Evolutionary conservation across 2,113 vertebrate species (phyloP), one percentile per base, ranked within the genome.

Genomic region (Cyprinus carpio): DNA sequence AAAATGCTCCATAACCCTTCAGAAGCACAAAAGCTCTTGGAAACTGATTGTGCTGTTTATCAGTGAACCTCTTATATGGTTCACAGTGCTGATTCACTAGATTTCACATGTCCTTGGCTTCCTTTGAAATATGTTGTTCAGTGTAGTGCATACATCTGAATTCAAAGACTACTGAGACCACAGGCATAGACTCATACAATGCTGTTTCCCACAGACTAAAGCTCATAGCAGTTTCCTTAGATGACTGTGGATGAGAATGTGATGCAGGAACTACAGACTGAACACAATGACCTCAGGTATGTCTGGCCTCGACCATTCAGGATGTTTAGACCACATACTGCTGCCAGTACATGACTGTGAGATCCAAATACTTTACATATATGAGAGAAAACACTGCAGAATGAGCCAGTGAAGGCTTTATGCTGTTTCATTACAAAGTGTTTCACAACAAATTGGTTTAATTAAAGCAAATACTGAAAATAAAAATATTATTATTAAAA

Each of bases 1-100:
- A 6, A 40, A 40, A 40, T 2, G 8, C 40, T 40, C 54, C 12
- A 37, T 25, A 79, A 60, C 29, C 20, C 31, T 84, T 85, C 85
- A 82, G 90, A 85, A 88, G 87, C 86, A 90, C 79, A 86, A 85
- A 81, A 77, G 87, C 92, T 90, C 89, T 90, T 16, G 88, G 75
- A 78, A 9, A 56, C 75, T 16, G 23, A 81, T 13, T 27, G 51
- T 56, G 16, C 75, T 31, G 49, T 75, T 71, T 49, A 37, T 67
- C 56, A 79, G 65, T n/a, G 20, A 23, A 64, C 20, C 18, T 71
- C 9, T 71, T 71, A 71, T 15, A 6, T 8, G 16, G 16, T 31
- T 18, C 6, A 69, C 18, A 31, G 40, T 62, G 25, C 40, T 75
- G 31, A 40, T 64, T 83, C 20, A 72, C 37, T 60, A 5, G 64